These are phyloP conservation scores for Limonius californicus DNA, from an alignment of 1,140 invertebrate species.

Conservation along the genomic window DNA sequence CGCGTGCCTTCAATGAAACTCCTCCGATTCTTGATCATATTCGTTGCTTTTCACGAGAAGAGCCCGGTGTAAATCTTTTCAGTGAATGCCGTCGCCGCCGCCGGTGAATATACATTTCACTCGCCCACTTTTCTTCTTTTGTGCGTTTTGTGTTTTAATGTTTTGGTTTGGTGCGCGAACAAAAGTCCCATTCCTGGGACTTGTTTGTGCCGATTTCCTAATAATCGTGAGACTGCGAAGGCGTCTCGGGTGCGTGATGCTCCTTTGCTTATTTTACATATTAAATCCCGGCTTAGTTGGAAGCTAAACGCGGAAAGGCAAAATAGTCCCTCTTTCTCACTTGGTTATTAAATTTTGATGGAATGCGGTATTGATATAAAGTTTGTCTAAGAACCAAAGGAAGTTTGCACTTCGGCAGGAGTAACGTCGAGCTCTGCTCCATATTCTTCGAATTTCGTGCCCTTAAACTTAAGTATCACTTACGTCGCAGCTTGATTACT, in stretches of 20 bases:
- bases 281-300: not conserved
- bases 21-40: constrained; percentile 8
- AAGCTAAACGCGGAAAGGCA: not conserved
- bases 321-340: not conserved
- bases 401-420: too few species aligned
- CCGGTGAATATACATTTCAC: not conserved
- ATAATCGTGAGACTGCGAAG: not conserved
- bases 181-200: too few species aligned
- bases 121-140: constrained; percentile 1
- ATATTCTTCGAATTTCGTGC: too few species aligned
- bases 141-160: not conserved
- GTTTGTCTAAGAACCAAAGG: too few species aligned
- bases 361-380: not conserved
- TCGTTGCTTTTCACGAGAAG: constrained; percentile 7
- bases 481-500: too few species aligned
- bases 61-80: constrained; percentile 7
- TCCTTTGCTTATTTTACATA: not conserved
- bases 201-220: too few species aligned
- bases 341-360: not conserved
- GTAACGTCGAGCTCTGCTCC: too few species aligned
- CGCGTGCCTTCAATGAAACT: constrained; percentile 12
- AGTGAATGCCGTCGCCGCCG: not conserved
- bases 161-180: not conserved
- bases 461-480: too few species aligned
- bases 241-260: not conserved